Evolutionary conservation across 2,113 vertebrate genomes (phyloP), one percentile per base, ranked within the genome.

Genomic region (Coregonus clupeaformis): DNA sequence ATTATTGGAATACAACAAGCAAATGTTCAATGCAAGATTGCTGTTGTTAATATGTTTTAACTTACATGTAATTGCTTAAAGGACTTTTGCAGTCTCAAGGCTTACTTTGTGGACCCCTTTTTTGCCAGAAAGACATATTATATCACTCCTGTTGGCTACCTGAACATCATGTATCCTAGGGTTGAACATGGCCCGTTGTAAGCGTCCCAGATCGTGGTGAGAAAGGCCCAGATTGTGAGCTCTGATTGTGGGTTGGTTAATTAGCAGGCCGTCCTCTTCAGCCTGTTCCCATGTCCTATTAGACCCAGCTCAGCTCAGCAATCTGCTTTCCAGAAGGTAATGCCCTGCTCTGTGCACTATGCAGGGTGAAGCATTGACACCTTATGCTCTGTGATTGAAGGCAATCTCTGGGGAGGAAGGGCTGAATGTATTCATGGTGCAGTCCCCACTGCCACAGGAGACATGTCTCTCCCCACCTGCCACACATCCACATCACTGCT

Each of bases 301-400:
- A 91, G 84, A 85, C 79, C 81, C 73, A 84, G 83, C 84, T 89
- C 86, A 76, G 88, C 87, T 89, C 86, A 76, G 89, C 87, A 88
- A 88, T 91, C 89, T 91, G 85, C 45, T 42, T 11, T 52, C 49
- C 86, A 85, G 85, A 85, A 89, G 90, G 88, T 91, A 91, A 92
- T 92, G 91, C 87, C 82, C 82, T 86, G 83, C 85, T 87, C 81
- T 77, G 81, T 85, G 85, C 89, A 80, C 49, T 14, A 5, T 52
- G 84, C 87, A 85, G 90, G 88, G 84, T 77, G 79, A 89, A 78
- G 80, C 90, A 82, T 82, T 90, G 91, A 89, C 92, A 93, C 91
- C 91, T 93, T 92, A 91, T 92, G 91, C 88, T 91, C 89, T 82
- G 67, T 92, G 91, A 92, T 91, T 92, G 92, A 92, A 89, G 91